Base-by-base conservation (phyloP, 2,888 invertebrate species). In the Limnephilus lunatus region DNA sequence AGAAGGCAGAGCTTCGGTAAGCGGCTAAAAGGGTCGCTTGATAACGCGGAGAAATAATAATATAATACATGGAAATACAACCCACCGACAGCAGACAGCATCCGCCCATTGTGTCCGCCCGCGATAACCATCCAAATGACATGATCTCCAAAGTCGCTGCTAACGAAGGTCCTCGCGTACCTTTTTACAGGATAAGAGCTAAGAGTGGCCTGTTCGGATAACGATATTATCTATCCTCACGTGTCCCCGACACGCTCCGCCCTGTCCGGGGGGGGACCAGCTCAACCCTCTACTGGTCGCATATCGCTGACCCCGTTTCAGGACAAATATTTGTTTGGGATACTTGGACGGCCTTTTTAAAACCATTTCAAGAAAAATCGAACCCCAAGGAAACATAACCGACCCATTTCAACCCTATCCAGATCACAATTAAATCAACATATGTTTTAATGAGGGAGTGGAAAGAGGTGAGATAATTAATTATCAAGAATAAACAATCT, bases 151-250 rank as follows among this genome's bases (percentile, higher is more conserved):
- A n/a, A 86, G n/a, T 39, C 30, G 86, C 86, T 15, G 35, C 86
- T 86, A 86, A 86, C 86, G 86, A 86, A 86, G 86, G 86, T 86
- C 86, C 86, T 35, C 39, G 82, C 15, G 86, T 44, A 86, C 86
- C 44, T 86, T 86, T 86, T 86, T 44, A n/a, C 30, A 30, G 25
- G 44, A 35, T 25, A 44, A 44, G 86, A 39, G 39, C 25, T 25
- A 68, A 68, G 85, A 85, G 85, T 25, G 85, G 25, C 85, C n/a
- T 32, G n/a, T 44, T 32, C 85, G 35, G 44, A 39, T 85, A 39
- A 85, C 85, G 85, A 39, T 39, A n/a, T 39, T 39, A 85, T 85
- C 39, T 39, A 12, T 85, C n/a, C 39, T 85, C 85, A 44, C 44
- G 86, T 86, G 86, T 44, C 30, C 86, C 44, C 44, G 86, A 44